Percentiles rank a stretch among this genome's conserved stretches.
phyloP scores from a whole-genome alignment of 2,113 vertebrate species.

The Cryptomyrus ogoouensis region DNA sequence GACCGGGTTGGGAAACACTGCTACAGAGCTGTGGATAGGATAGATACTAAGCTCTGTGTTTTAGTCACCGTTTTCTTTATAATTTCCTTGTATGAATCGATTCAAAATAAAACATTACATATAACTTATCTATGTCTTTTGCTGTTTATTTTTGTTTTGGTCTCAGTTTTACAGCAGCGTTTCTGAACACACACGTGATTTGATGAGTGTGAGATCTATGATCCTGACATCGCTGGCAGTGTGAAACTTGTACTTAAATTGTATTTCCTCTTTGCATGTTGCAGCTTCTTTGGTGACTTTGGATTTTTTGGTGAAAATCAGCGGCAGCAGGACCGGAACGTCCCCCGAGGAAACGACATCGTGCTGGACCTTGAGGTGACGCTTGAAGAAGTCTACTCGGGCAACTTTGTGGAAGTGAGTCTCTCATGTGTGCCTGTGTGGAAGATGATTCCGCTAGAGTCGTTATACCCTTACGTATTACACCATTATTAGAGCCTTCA shows the following conservation, averaged over 20 bases:
- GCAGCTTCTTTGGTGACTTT: slow-evolving; percentile 96
- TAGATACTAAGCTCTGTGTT: neutral
- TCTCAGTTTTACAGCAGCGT: neutral
- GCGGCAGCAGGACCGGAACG: slow-evolving; percentile 90
- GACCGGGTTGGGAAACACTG: neutral
- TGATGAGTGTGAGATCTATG: neutral
- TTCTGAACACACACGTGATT: neutral
- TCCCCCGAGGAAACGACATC: slow-evolving; percentile 94
- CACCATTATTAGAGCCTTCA: neutral
- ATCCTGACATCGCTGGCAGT: neutral
- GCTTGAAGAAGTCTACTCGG: slow-evolving; percentile 94
- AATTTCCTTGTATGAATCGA: neutral
- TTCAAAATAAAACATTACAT: neutral
- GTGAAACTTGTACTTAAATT: neutral
- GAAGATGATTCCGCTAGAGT: neutral
- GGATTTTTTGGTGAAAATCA: slow-evolving; percentile 95
- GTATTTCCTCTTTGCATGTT: neutral
- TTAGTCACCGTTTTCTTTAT: neutral
- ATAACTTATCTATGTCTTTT: neutral
- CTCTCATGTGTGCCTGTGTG: neutral
- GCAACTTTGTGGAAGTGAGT: slow-evolving; percentile 95
- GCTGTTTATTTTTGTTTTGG: neutral
- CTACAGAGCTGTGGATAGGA: neutral
- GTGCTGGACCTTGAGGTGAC: slow-evolving; percentile 94
- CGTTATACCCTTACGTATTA: neutral